Evolutionary conservation across 2,797 vertebrate genomes (phyloP), one percentile per base, ranked within the genome.

Genomic region (Chromobotia macracanthus): DNA sequence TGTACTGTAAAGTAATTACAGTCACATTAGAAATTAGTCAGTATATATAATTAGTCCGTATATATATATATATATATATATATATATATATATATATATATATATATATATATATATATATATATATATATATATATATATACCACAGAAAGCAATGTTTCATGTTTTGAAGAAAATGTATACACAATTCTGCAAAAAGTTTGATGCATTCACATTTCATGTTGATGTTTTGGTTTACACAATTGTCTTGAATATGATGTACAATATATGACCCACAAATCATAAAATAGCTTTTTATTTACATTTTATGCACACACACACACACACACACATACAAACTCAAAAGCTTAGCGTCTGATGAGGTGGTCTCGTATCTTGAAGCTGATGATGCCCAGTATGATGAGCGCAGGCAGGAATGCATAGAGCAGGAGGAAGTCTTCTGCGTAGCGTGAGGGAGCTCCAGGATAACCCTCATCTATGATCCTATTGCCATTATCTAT

Each of bases 361-460:
- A 96, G 82, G 82, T 77, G 88, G 76, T 98, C 97, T 85, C 96
- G 93, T 84, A 97, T 90, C 93, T 95, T 97, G 90, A 96, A 99
- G 89, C 94, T 94, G 82, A 95, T 88, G 70, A 96, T 78, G 51
- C 95, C 96, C 58, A 95, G 72, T 75, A 96, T 82, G 75, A 94
- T 88, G 6, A 97, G 93, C 21, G 87, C 91, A 46, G 97, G 97
- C 63, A 99, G 72, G 83, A 98, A 99, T 82, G 95, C 86, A 50
- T 98, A 98, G 53, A 99, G 94, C 77, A 96, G 80, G 2, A 97
- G 56, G 82, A 99, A 97, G 91, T 98, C 89, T 0, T 77, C 64
- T 0, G 92, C 94, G 91, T 95, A 96, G 50, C 94, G 89, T 8
- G 94, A 93, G 41, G 90, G 77, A 18, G 95, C 97, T 0, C 91